phyloP scores from a whole-genome alignment of 2,797 vertebrate genomes.

The Helostoma temminkii region DNA sequence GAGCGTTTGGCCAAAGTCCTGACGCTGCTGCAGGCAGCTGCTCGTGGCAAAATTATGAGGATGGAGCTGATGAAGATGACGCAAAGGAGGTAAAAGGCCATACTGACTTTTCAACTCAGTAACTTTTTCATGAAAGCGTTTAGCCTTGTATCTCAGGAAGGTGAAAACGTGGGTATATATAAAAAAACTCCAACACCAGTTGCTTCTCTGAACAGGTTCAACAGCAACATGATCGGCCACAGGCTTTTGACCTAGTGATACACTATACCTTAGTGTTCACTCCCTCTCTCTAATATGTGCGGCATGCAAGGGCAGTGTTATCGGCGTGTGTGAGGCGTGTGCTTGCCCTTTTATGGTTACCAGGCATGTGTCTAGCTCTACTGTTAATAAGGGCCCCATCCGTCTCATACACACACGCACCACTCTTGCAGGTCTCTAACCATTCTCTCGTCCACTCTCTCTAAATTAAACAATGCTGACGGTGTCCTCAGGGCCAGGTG shows the following conservation, averaged over 20 bases:
- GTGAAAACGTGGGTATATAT: slow-evolving; percentile 38
- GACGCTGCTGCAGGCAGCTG: slow-evolving; percentile 90
- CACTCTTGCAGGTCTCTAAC: slow-evolving; percentile 46
- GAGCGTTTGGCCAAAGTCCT: slow-evolving; percentile 91
- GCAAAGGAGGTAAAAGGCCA: slow-evolving; percentile 83
- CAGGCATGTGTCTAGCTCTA: slow-evolving; percentile 73
- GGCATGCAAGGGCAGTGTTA: slow-evolving; percentile 76
- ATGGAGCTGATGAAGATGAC: slow-evolving; percentile 86
- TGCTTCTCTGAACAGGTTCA: slow-evolving; percentile 71
- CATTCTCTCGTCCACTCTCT: slow-evolving; percentile 67
- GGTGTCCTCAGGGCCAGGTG: slow-evolving; percentile 80
- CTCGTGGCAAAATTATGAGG: slow-evolving; percentile 90
- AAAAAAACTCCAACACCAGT: slow-evolving; percentile 47
- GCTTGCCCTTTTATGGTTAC: slow-evolving; percentile 75
- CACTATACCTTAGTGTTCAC: slow-evolving; percentile 71
- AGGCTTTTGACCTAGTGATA: slow-evolving; percentile 65
- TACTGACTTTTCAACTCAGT: not conserved
- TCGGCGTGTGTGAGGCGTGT: slow-evolving; percentile 77
- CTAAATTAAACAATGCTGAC: slow-evolving; percentile 81
- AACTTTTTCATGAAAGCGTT: slow-evolving; percentile 8
- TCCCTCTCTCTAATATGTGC: slow-evolving; percentile 60
- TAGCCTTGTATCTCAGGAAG: slow-evolving; percentile 38
- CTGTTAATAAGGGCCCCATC: slow-evolving; percentile 61
- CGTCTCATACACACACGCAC: slow-evolving; percentile 18
- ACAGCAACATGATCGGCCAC: slow-evolving; percentile 57